These are phyloP conservation scores for Trachelus troglodyta DNA, from an alignment of 2,888 invertebrate species.

Conservation along the genomic window DNA sequence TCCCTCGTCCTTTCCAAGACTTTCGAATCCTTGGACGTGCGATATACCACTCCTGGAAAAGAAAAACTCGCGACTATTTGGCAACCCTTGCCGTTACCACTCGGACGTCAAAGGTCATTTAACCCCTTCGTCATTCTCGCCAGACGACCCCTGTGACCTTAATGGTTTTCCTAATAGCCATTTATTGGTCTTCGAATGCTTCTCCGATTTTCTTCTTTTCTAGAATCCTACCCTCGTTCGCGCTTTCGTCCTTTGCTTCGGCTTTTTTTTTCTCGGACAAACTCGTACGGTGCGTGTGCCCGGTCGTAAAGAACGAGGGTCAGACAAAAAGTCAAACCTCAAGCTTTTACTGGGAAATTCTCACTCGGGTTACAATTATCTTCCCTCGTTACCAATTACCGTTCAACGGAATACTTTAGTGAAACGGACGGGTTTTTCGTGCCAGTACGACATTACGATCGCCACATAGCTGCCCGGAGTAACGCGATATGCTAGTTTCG, in stretches of 20 bases:
- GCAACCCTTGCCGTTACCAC: not conserved
- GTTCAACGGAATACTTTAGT: not conserved
- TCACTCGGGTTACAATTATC: not conserved
- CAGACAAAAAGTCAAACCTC: not conserved
- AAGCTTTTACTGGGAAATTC: not conserved
- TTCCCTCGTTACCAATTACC: not conserved
- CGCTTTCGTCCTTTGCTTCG: not conserved
- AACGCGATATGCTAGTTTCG: not conserved
- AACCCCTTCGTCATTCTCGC: slow-evolving; percentile 1
- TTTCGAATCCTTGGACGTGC: not conserved
- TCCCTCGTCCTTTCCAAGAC: not conserved
- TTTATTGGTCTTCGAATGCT: not conserved
- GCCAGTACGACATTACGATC: not conserved
- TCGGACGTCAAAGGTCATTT: not conserved
- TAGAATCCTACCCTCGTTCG: not conserved
- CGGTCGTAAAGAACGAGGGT: not conserved
- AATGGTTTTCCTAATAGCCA: not conserved
- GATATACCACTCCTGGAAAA: not conserved
- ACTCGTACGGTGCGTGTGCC: not conserved
- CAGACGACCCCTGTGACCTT: not conserved
- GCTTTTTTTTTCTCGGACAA: not conserved
- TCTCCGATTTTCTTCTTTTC: not conserved
- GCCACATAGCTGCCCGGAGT: not conserved
- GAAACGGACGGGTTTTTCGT: not conserved
- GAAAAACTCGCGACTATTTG: not conserved